Evolutionary conservation across 1,140 invertebrate species (phyloP), one percentile per base, ranked within the genome.

Genomic region (Platyura marginata): DNA sequence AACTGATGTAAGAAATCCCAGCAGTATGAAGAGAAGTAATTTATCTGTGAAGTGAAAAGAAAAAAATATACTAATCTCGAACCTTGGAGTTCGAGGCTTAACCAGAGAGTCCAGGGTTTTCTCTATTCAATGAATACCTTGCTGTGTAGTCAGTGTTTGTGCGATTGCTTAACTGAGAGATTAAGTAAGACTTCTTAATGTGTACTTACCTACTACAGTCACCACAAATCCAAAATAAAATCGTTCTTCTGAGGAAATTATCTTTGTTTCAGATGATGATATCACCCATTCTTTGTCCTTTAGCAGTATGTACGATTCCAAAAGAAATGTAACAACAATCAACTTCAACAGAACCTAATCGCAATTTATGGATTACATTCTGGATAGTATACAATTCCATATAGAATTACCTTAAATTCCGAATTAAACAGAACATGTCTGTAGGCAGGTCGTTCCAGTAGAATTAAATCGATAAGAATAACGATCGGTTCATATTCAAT

Each of bases 401-500:
- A n/a, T n/a, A n/a, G n/a, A 16, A 10, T 39, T 59, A 77, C 74
- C 54, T 76, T 76, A 54, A 81, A 80, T 42, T 71, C 60, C 11
- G 72, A 74, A 54, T 92, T 91, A 42, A 77, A 78, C 3, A 91
- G 65, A 29, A 90, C 65, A 64, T 91, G 87, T 34, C 85, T 67
- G 53, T 87, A 88, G 1, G 86, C 85, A 45, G 75, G 68, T 42
- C 70, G 74, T 36, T 84, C 81, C 38, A 90, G 66, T 8, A 92
- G 54, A 9, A 91, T 66, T 4, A 86, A 61, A 63, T 90, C 85
- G 47, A 91, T 77, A 45, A 87, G 70, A 0, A 90, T 76, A 47
- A 89, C 79, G 4, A 86, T 75, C 19, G 75, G 69, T 55, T 91
- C 88, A 62, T 83, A 88, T 61, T 92, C 87, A 43, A 90, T 77